Conservation (phyloP, 1,140 invertebrate genomes). For the Leptopilina boulardi region DNA sequence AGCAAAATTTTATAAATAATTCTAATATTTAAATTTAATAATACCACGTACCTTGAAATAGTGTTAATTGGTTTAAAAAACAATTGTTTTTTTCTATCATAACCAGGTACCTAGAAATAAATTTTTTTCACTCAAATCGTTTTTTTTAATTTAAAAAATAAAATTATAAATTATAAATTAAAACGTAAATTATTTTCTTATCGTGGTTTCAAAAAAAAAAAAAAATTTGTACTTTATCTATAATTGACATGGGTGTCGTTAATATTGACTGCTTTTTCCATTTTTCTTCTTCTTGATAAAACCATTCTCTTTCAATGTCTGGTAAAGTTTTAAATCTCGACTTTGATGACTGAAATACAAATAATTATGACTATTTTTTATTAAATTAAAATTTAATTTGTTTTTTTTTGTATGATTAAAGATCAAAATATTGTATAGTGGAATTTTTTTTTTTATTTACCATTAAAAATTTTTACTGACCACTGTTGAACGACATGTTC, state of each 20-base stretch:
- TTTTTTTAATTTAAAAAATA: no score
- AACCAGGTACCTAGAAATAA: not conserved
- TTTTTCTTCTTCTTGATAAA: conserved; percentile 13
- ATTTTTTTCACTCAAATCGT: no score
- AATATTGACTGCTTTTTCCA: not conserved
- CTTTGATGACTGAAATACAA: not conserved
- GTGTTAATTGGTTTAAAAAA: conserved; percentile 3
- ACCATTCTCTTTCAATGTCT: conserved; percentile 6
- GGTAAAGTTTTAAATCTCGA: not conserved
- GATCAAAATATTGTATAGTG: no score
- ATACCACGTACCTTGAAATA: not conserved
- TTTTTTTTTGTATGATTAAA: no score
- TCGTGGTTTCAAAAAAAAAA: no score
- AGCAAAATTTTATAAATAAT: no score
- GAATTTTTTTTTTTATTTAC: not conserved
- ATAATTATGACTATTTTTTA: not conserved
- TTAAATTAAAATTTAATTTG: no score
- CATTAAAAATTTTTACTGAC: not conserved
- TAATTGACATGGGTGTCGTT: not conserved
- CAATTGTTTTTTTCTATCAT: not conserved
- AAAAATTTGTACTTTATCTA: no score
- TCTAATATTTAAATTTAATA: not conserved
- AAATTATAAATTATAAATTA: not conserved
- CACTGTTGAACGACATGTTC: conserved; percentile 49
- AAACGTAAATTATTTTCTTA: not conserved